Base-by-base conservation (phyloP, 2,888 invertebrate genomes). In the Temnothorax unifasciatus region DNA sequence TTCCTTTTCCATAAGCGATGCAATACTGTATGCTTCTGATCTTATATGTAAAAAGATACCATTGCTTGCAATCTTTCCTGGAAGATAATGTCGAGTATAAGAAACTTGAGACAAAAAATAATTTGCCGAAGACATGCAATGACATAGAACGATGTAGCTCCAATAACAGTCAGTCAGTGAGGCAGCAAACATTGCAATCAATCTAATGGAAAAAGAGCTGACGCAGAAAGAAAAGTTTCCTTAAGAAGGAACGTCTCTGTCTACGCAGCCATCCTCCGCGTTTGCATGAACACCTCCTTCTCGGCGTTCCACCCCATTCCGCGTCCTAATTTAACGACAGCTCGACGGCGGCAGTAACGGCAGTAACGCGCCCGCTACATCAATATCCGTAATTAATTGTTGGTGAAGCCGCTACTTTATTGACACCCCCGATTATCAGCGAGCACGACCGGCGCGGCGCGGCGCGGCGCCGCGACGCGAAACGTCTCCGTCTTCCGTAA, bases 301-400 rank as follows among this genome's bases (percentile, higher is more conserved):
- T 34, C 21, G 41, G n/a, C 11, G 25, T 21, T 61, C 41, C 29
- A 63, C 63, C 81, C 63, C 64, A 82, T 85, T 47, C 86, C 79
- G 34, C 41, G 59, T 29, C 52, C 21, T 44, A 75, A 61, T 64
- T 85, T 69, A 76, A 82, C 66, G 68, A 74, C 76, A 85, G 85
- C 82, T 76, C 84, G 77, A 84, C 15, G n/a, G 13, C 15, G n/a
- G 13, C n/a, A 15, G 38, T n/a, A 81, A 38, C 76, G 74, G 75
- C 68, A 81, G 82, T 82, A 38, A 66, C 61, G 69, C 50, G 29
- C 69, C 0, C 13, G 59, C 3, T 61, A 63, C 21, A n/a, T 44
- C 66, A 82, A 82, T 77, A 84, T 87, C 68, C 75, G n/a, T 69
- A 84, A 52, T 82, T 89, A 87, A 89, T 90, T 84, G 86, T 84